Evolutionary conservation across 1,140 invertebrate species (phyloP), one percentile per base, ranked within the genome.

Genomic region (Microplitis demolitor): DNA sequence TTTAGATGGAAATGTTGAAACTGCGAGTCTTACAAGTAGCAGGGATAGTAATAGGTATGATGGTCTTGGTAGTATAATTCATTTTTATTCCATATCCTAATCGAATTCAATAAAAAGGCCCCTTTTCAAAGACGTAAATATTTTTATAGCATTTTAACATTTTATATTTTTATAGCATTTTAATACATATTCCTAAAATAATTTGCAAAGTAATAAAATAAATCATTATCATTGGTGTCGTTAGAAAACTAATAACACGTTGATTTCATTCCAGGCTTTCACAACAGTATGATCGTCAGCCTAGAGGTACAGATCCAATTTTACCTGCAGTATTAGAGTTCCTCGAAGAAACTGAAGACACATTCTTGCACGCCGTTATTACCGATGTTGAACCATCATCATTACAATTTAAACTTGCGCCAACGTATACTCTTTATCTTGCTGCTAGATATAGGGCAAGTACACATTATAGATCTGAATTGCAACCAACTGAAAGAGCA

Each of bases 341-440:
- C 81, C 92, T 96, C 31, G 96, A 98, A 88, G 96, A 97, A 72
- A 95, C 93, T 13, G 97, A 98, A 88, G 95, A 97, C 82, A 91
- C 93, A 53, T 97, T 98, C 85, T 88, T 98, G 14, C 91, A 93
- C 75, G 92, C 94, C 11, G 92, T 97, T 71, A 94, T 98, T 74
- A 92, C 93, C 9, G 92, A 96, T 75, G 90, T 97, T 58, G 96
- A 97, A 85, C 94, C 94, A 31, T 92, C 92, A 77, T 91, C 92
- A 61, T 93, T 93, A 16, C 93, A 93, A 69, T 96, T 96, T 85
- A 94, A 95, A 84, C 88, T 99, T 54, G 95, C 97, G 1, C 97
- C 97, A 0, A 97, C 97, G 4, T 99, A 98, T 84, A 96, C 96
- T 0, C 89, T 98, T 3, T 99, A 99, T 85, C 90, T 99, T 80